Conservation (phyloP, 92 coral and sea anemone species). For the Paragorgia papillata region DNA sequence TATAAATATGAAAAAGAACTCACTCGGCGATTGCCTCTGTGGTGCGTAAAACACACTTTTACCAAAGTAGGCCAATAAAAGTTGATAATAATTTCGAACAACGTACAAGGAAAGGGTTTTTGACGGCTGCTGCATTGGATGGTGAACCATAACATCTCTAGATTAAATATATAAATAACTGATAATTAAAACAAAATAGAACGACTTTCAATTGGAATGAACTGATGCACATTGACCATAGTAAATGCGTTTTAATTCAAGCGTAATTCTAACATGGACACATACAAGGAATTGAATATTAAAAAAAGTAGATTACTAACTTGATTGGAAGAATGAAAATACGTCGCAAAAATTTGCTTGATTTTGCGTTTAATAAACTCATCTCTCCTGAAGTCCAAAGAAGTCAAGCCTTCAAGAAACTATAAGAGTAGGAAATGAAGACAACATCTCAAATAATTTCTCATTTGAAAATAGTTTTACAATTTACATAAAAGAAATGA, state of each 20-base stretch:
- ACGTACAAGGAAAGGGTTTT: slow-evolving; percentile 82
- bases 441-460: not conserved
- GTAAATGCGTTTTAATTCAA: too few species aligned
- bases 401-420: slow-evolving; percentile 87
- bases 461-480: too few species aligned
- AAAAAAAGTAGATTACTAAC: slow-evolving; percentile 32
- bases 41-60: too few species aligned
- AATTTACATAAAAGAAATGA: too few species aligned
- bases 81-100: not conserved
- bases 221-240: not conserved
- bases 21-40: too few species aligned
- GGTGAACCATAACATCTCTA: slow-evolving; percentile 67
- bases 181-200: not conserved
- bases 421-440: slow-evolving; percentile 18
- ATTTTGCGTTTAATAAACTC: slow-evolving; percentile 86
- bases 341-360: slow-evolving; percentile 75
- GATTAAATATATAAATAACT: too few species aligned
- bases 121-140: slow-evolving; percentile 62
- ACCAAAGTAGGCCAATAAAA: too few species aligned
- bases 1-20: slow-evolving; percentile 1
- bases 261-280: too few species aligned
- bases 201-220: not conserved
- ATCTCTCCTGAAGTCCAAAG: slow-evolving; percentile 82
- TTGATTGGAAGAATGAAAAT: slow-evolving; percentile 79
- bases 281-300: too few species aligned